Evolutionary conservation across 2,888 invertebrate genomes (phyloP), one percentile per base, ranked within the genome.

Genomic region (Polyommatus iphigenia): DNA sequence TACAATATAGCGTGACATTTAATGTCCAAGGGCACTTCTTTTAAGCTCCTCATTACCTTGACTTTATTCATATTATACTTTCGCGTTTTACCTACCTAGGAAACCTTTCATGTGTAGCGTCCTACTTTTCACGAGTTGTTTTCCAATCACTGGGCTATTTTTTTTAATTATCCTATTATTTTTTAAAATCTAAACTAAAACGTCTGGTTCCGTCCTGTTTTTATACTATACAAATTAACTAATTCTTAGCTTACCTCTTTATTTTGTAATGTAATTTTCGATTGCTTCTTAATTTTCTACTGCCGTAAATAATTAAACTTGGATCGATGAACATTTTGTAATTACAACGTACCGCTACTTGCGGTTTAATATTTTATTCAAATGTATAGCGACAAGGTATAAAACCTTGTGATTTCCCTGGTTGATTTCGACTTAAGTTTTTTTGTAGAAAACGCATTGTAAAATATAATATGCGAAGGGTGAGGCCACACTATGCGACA

Each of bases 1-100:
- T 80, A 81, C 80, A 62, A 75, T 78, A 80, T 85, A 82, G 85
- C 85, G 84, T 85, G 85, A 81, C 82, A 75, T 75, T 75, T 75
- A 79, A 76, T 46, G 73, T 75, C 76, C 84, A 83, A 84, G 84
- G 84, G 75, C 82, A 76, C 24, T 57, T 79, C 46, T 75, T 46
- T 73, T 73, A 62, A 79, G 75, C 78, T 79, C 76, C 79, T 80
- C 50, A 78, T 81, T 79, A 79, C 80, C 81, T 82, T 81, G 81
- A 81, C 80, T 79, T 79, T 81, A 79, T 75, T 75, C 46, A 75
- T 54, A 54, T 29, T 41, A 46, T 54, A 50, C 24, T 67, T 67
- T 54, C 54, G 54, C 76, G 67, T 76, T 67, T 76, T 67, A 67
- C 67, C 29, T 29, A 29, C 24, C 18, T 67, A 29, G 67, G 67